A percentile compares a stretch with the other conserved stretches of the same genome.
These are phyloP conservation scores for Anas bahamensis DNA, from an alignment of 2,797 vertebrate species.

Conservation along the genomic window DNA sequence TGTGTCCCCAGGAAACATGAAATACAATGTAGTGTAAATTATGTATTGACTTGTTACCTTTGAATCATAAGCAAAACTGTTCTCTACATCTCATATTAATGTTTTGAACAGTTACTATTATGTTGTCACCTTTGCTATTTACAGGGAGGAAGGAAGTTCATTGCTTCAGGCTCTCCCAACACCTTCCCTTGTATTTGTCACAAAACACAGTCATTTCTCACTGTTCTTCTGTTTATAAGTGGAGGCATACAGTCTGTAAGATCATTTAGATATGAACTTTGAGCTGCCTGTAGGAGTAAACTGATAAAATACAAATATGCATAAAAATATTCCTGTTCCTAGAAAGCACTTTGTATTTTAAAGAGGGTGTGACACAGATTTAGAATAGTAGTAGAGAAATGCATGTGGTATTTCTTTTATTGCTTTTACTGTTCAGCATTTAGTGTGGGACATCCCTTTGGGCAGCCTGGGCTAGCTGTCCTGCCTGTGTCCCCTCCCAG, in stretches of 20 bases:
- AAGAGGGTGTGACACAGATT: background rate
- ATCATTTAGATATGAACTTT: background rate
- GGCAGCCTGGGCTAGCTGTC: too few relatives aligned
- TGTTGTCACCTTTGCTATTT: background rate
- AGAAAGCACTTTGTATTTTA: background rate
- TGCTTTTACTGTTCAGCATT: background rate
- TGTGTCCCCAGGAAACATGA: background rate
- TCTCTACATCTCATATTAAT: background rate
- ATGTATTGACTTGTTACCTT: background rate
- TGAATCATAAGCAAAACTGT: background rate
- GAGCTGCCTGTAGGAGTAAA: rapidly evolving
- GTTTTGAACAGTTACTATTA: background rate
- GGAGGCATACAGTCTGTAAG: background rate
- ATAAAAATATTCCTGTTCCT: background rate
- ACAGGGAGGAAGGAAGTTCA: background rate
- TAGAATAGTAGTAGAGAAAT: background rate
- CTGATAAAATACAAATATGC: background rate
- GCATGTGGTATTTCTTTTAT: background rate
- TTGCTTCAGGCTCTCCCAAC: background rate
- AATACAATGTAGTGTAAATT: background rate
- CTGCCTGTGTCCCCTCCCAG: too few relatives aligned
- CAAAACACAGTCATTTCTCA: background rate
- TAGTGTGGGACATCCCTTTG: too few relatives aligned
- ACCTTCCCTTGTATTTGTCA: background rate
- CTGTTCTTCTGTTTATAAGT: background rate